These are phyloP conservation scores for Montipora capricornis DNA, from an alignment of 64 coral and sea anemone genomes.

Conservation along the genomic window DNA sequence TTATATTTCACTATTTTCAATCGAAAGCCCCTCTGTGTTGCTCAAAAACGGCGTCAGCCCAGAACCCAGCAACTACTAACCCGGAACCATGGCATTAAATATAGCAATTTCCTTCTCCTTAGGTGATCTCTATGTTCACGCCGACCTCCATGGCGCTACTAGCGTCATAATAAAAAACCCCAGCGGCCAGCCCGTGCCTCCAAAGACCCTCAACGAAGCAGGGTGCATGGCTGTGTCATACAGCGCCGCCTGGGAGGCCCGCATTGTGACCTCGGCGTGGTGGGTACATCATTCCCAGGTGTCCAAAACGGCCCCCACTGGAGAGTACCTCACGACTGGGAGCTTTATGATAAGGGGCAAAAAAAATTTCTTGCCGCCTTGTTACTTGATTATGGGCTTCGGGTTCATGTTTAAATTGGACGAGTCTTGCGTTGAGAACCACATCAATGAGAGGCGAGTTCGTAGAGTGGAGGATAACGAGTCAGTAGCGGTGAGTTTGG, in stretches of 20 bases:
- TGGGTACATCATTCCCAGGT: conserved; percentile 96
- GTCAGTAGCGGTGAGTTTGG: not conserved
- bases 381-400: conserved; percentile 95
- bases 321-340: conserved; percentile 97
- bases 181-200: conserved; percentile 61
- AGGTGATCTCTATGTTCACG: conserved; percentile 98
- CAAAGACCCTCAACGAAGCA: conserved; percentile 92
- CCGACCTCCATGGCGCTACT: conserved; percentile 90
- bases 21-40: no score
- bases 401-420: conserved; percentile 92
- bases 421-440: conserved; percentile 86
- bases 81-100: not conserved
- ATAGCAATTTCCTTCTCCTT: not conserved
- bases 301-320: conserved; percentile 96
- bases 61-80: no score
- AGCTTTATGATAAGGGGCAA: conserved; percentile 98
- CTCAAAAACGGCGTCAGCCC: no score
- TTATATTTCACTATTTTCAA: no score
- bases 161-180: conserved; percentile 94
- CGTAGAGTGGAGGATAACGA: conserved; percentile 72
- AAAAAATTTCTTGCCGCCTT: conserved; percentile 94
- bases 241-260: conserved; percentile 84
- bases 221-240: conserved; percentile 92
- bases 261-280: conserved; percentile 92
- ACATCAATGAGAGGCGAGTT: conserved; percentile 80